Percentiles rank a stretch among this genome's conserved stretches.
These are phyloP conservation scores for Uropetala carovei DNA, from an alignment of 2,888 invertebrate species.

Conservation along the genomic window DNA sequence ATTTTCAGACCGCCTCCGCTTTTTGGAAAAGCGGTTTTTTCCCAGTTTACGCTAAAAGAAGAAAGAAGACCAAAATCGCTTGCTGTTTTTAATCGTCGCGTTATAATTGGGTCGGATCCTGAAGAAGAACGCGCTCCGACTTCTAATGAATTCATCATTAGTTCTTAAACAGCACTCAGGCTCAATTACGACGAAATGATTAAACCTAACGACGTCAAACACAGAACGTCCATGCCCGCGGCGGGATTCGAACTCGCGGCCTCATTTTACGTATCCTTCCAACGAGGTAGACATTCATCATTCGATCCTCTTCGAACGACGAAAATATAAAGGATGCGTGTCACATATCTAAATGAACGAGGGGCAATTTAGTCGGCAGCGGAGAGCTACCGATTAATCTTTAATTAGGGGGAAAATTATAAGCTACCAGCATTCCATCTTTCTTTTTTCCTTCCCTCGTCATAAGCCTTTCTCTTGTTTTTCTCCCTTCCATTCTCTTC, in stretches of 20 bases:
- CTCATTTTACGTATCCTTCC: background rate
- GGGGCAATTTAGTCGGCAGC: background rate
- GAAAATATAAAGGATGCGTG: background rate
- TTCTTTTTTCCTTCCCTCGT: slow-evolving; percentile 6
- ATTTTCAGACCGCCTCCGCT: no score
- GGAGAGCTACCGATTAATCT: slow-evolving; percentile 1
- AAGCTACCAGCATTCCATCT: slow-evolving; percentile 20
- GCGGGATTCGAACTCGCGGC: background rate
- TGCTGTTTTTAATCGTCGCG: no score
- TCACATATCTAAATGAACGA: slow-evolving; percentile 12
- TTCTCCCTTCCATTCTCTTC: background rate
- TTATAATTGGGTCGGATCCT: no score
- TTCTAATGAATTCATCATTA: no score
- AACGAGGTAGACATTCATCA: background rate
- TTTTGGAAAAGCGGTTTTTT: no score
- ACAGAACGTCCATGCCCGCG: background rate
- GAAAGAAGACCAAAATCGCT: no score
- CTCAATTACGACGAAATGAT: background rate
- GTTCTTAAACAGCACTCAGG: no score
- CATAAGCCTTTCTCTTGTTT: background rate
- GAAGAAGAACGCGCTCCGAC: no score
- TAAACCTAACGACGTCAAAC: background rate
- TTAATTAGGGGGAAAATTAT: slow-evolving; percentile 27
- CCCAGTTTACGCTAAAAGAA: no score
- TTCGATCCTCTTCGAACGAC: no score